Percentiles rank a stretch among this genome's conserved stretches.
phyloP scores from a whole-genome alignment of 1,140 invertebrate species.

The Megalonaias nervosa region DNA sequence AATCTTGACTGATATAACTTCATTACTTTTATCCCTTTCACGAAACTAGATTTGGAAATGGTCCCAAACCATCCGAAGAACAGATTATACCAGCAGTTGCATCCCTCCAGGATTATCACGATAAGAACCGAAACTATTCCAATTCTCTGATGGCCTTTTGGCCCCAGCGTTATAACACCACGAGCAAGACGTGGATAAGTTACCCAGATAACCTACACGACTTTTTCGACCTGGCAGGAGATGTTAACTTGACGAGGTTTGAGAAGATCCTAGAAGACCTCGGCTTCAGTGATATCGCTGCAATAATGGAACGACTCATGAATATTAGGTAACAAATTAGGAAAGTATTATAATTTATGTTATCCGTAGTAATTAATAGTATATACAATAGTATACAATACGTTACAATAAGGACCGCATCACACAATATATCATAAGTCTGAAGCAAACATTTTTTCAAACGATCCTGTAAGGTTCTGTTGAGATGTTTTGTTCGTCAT shows the following conservation, averaged over 20 bases:
- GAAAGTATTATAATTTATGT: too few relatives aligned
- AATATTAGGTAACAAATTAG: slow-evolving; percentile 20
- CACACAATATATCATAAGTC: too few relatives aligned
- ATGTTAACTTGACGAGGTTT: slow-evolving; percentile 8
- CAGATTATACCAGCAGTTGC: slow-evolving; percentile 47
- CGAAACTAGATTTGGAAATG: slow-evolving; percentile 43
- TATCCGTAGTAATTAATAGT: too few relatives aligned
- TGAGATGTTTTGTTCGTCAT: too few relatives aligned
- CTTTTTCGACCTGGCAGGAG: slow-evolving; percentile 24
- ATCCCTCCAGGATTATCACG: slow-evolving; percentile 36
- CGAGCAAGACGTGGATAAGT: slow-evolving; percentile 32
- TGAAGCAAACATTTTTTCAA: too few relatives aligned
- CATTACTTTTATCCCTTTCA: too few relatives aligned
- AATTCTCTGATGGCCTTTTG: slow-evolving; percentile 53
- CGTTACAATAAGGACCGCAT: too few relatives aligned
- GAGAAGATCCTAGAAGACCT: slow-evolving; percentile 36
- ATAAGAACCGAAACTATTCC: slow-evolving; percentile 47
- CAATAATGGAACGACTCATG: slow-evolving; percentile 41
- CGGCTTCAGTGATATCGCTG: slow-evolving; percentile 38
- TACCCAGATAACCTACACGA: slow-evolving; percentile 26
- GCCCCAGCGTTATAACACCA: slow-evolving; percentile 46
- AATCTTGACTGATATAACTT: too few relatives aligned
- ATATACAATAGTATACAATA: too few relatives aligned
- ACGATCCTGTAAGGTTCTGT: too few relatives aligned
- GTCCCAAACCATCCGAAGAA: slow-evolving; percentile 51